Conservation (phyloP, 2,888 invertebrate species). For the Melipona beecheii region DNA sequence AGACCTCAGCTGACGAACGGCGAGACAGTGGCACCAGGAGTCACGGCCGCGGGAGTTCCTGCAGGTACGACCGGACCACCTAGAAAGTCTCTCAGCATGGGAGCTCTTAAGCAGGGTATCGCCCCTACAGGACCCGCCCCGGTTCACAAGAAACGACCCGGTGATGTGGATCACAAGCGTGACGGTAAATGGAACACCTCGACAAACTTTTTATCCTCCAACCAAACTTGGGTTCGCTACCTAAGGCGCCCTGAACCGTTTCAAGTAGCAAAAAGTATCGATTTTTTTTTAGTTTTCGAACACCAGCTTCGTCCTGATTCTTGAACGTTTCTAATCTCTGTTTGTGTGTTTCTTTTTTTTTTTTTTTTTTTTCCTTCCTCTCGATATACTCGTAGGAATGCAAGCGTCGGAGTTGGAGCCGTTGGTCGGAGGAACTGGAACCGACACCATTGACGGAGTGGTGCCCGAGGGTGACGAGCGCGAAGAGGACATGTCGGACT, state of each 20-base stretch:
- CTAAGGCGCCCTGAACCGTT: background rate
- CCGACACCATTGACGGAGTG: constrained; percentile 82
- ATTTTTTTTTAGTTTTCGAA: background rate
- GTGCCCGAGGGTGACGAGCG: constrained; percentile 81
- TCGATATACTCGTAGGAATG: constrained; percentile 71
- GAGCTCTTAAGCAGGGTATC: constrained; percentile 89
- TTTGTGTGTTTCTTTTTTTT: background rate
- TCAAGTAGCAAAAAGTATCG: constrained; percentile 3
- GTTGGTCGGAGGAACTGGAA: constrained; percentile 85
- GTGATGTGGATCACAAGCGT: constrained; percentile 87
- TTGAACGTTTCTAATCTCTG: background rate
- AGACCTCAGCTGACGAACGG: constrained; percentile 86
- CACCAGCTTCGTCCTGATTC: background rate
- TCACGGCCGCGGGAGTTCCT: constrained; percentile 84
- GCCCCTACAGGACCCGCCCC: constrained; percentile 84
- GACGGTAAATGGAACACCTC: constrained; percentile 70
- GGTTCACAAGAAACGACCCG: constrained; percentile 89
- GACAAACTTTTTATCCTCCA: background rate
- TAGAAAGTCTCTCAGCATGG: constrained; percentile 94
- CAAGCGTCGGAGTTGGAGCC: constrained; percentile 85
- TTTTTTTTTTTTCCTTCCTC: background rate
- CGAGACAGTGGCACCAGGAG: constrained; percentile 83
- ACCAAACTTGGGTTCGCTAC: background rate
- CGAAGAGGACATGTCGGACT: constrained; percentile 78
- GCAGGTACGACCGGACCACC: constrained; percentile 85